Percentiles rank a stretch among this genome's conserved stretches.
These are phyloP conservation scores for Seriola aureovittata DNA, from an alignment of 2,113 vertebrate genomes.

Conservation along the genomic window DNA sequence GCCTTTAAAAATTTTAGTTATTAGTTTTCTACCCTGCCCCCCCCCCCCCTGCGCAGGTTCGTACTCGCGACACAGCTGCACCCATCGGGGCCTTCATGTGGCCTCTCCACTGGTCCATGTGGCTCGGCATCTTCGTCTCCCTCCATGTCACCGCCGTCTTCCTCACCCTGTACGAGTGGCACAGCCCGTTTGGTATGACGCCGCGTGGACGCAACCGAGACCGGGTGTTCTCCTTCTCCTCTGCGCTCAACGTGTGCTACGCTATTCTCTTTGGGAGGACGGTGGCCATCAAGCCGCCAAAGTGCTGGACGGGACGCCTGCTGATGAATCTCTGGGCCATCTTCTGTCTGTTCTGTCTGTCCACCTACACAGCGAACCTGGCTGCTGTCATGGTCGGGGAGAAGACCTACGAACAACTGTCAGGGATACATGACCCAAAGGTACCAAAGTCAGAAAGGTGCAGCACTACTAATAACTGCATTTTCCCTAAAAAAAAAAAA, in stretches of 20 bases:
- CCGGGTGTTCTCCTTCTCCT: slow-evolving; percentile 96
- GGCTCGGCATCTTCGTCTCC: slow-evolving; percentile 95
- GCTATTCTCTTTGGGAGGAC: slow-evolving; percentile 96
- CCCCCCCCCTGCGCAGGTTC: slow-evolving; percentile 78
- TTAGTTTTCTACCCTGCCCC: neutral
- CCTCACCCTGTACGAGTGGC: slow-evolving; percentile 97
- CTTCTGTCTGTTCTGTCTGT: slow-evolving; percentile 95
- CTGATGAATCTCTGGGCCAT: slow-evolving; percentile 99
- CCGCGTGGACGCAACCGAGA: slow-evolving; percentile 92
- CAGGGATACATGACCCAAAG: slow-evolving; percentile 96
- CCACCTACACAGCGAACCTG: slow-evolving; percentile 97
- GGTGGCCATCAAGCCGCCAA: slow-evolving; percentile 95
- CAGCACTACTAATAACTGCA: neutral
- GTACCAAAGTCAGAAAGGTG: slow-evolving; percentile 68
- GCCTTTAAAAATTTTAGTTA: neutral
- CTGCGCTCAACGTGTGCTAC: slow-evolving; percentile 96
- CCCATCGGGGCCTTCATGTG: slow-evolving; percentile 97
- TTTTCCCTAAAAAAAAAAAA: neutral
- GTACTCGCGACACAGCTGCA: slow-evolving; percentile 91
- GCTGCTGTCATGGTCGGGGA: slow-evolving; percentile 98
- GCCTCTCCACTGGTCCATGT: slow-evolving; percentile 98
- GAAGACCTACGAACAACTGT: slow-evolving; percentile 95
- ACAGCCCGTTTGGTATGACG: slow-evolving; percentile 95
- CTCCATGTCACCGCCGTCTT: slow-evolving; percentile 94
- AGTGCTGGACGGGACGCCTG: slow-evolving; percentile 95